Base-by-base conservation (phyloP, 37 sponge, comb jelly and placozoan species). In the Haliclona indistincta region DNA sequence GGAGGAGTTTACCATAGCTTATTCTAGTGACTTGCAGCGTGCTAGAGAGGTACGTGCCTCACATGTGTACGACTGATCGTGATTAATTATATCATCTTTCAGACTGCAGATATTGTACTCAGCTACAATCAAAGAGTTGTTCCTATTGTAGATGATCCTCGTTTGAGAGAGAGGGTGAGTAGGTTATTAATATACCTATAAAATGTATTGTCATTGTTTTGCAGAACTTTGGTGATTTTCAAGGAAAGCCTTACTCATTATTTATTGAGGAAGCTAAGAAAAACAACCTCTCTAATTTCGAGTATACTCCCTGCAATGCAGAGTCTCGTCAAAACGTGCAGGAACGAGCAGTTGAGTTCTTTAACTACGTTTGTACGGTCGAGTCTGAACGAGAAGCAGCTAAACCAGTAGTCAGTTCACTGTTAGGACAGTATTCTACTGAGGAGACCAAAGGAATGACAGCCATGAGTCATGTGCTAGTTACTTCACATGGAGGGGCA, bases 31-130 rank as follows among this genome's bases (percentile, higher is more conserved):
- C 56, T 65, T 82, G 22, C 17, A 28, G 10, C 28, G 82, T 23
- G 74, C 68, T 34, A 44, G 26, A 36, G 32, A 70, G 51, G 44
- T 23, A 44, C 29, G 29, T n/a, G 52, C 38, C 11, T 19, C 3
- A 41, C 37, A 58, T 32, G 13, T 54, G 10, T 20, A 29, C 4
- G 37, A 25, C 19, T 29, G n/a, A 19, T 5, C 7, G 40, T 54
- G 54, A 54, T 52, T 29, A 23, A 6, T 34, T 69, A 17, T 7
- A 52, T n/a, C 47, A 25, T 4, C 13, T 33, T 36, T 2, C 62
- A 80, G 81, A 80, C 81, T 13, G 65, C 81, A 26, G 81, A 80
- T 20, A 32, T 42, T 1, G 71, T 80, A 11, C 61, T 38, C 0
- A 25, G 38, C 0, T n/a, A 63, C 39, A 61, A 38, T 23, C 42